phyloP scores from a whole-genome alignment of 1,140 invertebrate genomes.

The Drosophila santomea region DNA sequence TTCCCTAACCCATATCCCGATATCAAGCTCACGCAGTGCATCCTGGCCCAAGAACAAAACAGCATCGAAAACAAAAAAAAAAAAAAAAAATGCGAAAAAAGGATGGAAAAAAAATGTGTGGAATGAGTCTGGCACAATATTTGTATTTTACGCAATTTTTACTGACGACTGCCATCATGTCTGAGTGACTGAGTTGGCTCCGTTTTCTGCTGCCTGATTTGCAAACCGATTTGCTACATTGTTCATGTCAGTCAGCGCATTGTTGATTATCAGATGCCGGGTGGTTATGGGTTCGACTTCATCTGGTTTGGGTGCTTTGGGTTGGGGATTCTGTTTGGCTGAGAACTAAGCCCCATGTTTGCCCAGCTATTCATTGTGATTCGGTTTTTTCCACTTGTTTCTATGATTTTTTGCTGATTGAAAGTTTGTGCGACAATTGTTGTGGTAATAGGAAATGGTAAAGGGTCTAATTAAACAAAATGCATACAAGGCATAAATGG shows the following conservation, averaged over 20 bases:
- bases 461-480: slow-evolving; percentile 64
- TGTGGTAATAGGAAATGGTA: slow-evolving; percentile 68
- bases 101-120: slow-evolving; percentile 28
- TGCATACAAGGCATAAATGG: slow-evolving; percentile 5
- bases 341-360: slow-evolving; percentile 47
- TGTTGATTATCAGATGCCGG: slow-evolving; percentile 65
- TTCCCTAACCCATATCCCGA: neutral
- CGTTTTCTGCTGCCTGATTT: slow-evolving; percentile 62
- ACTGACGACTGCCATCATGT: slow-evolving; percentile 58
- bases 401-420: slow-evolving; percentile 50
- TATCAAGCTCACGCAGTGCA: slow-evolving; percentile 51
- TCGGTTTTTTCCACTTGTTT: neutral
- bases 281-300: slow-evolving; percentile 13
- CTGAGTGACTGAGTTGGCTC: slow-evolving; percentile 50
- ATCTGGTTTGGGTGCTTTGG: neutral
- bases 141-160: slow-evolving; percentile 84
- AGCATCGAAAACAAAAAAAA: slow-evolving; percentile 40
- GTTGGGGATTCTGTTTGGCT: neutral
- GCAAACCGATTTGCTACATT: slow-evolving; percentile 76
- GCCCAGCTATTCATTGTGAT: slow-evolving; percentile 56
- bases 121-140: slow-evolving; percentile 72
- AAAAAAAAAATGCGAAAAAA: slow-evolving; percentile 33
- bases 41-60: slow-evolving; percentile 65
- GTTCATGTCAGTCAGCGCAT: slow-evolving; percentile 75
- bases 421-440: slow-evolving; percentile 78